Conservation (phyloP, 1,140 invertebrate species). For the Amphibalanus amphitrite region DNA sequence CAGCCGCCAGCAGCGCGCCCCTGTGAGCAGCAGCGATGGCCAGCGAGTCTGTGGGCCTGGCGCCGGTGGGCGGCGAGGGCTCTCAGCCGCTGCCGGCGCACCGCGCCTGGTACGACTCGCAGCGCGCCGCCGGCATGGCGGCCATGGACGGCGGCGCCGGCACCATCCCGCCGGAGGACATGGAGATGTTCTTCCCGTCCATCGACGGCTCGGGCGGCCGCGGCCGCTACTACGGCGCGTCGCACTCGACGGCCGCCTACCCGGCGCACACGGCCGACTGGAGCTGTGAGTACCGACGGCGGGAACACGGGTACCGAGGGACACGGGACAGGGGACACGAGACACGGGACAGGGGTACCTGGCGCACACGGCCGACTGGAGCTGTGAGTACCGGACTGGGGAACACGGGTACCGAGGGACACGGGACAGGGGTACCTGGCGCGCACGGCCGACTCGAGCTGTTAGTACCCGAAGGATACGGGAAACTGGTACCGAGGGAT, state of each 20-base stretch:
- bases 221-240: neutral
- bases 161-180: neutral
- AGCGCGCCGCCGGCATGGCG: neutral
- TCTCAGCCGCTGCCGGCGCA: neutral
- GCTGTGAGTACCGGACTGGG: neutral
- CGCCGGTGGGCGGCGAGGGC: neutral
- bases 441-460: neutral
- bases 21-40: neutral
- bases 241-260: neutral
- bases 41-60: neutral
- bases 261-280: neutral
- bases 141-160: neutral
- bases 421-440: too few species aligned
- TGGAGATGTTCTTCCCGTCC: neutral
- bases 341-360: too few species aligned
- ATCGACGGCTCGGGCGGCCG: neutral
- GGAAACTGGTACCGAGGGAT: too few species aligned
- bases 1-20: neutral
- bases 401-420: too few species aligned
- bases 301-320: too few species aligned
- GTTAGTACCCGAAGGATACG: too few species aligned
- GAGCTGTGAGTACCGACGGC: neutral
- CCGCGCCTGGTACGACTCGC: neutral
- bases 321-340: too few species aligned
- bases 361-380: neutral